Evolutionary conservation across 2,888 invertebrate genomes (phyloP), one percentile per base, ranked within the genome.

Genomic region (Xylophagus ater): DNA sequence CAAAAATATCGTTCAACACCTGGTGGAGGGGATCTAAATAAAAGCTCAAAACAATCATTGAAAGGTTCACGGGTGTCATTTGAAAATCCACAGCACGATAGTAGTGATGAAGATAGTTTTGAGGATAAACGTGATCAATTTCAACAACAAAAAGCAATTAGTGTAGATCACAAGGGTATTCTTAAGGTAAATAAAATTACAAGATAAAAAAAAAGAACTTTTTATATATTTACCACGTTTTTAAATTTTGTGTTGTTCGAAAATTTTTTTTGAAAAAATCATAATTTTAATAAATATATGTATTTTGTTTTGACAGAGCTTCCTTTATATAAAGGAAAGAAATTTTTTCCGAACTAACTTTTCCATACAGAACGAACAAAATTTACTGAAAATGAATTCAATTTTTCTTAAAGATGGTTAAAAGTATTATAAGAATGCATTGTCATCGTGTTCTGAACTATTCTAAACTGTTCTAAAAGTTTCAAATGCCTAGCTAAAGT

Each of bases 81-180:
- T 34, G 58, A 60, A 33, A 54, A 52, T 40, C 52, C 40, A 24
- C 14, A 43, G 36, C n/a, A 52, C 7, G 59, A 59, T 18, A 58
- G 57, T 49, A 65, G 62, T 43, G 65, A 65, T 52, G 66, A 65
- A 41, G 65, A 65, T 21, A 62, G 57, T 39, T 65, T 66, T 35
- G 61, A 62, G 44, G 61, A 64, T 25, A 57, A 55, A n/a, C 56
- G 65, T 14, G 55, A 55, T 21, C 60, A 61, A 6, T 66, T 58
- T 48, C 66, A 66, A 42, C 60, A 65, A 43, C 59, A 60, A 41
- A 63, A 65, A 51, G 58, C 65, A 31, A 53, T 58, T n/a, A 65
- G 65, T 47, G 57, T 60, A 8, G 65, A 65, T 44, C 64, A 64
- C 45, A 65, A 59, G 48, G 64, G 66, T 36, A 65, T 66, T 33